Conservation (phyloP, 2,888 invertebrate species). For the Morpho achilles region DNA sequence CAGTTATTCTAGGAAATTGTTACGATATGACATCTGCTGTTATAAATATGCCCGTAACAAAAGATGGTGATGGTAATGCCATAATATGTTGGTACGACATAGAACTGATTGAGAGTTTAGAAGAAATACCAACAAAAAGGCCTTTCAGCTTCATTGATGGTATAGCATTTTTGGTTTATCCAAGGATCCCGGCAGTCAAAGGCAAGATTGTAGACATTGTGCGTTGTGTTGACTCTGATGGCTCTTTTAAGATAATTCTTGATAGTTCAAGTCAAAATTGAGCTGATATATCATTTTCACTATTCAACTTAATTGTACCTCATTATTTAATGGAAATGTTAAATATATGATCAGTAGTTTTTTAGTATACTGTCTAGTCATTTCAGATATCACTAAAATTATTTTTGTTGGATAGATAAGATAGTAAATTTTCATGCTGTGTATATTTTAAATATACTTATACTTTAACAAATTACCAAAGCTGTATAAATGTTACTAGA, state of each 20-base stretch:
- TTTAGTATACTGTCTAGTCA: too few species aligned
- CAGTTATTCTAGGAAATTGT: slow-evolving; percentile 43
- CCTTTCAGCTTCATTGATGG: slow-evolving; percentile 65
- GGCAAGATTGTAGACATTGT: slow-evolving; percentile 49
- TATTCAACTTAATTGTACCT: too few species aligned
- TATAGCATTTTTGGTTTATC: slow-evolving; percentile 64
- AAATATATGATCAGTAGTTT: too few species aligned
- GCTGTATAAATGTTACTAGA: too few species aligned
- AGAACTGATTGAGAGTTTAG: slow-evolving; percentile 54
- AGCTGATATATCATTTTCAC: too few species aligned
- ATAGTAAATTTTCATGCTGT: too few species aligned
- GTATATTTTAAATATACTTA: too few species aligned
- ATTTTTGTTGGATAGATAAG: too few species aligned
- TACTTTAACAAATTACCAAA: too few species aligned
- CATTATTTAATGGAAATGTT: too few species aligned
- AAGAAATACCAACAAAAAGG: slow-evolving; percentile 61
- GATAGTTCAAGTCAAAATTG: slow-evolving; percentile 22
- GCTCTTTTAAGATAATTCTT: slow-evolving; percentile 51
- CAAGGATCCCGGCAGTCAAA: slow-evolving; percentile 39
- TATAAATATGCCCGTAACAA: slow-evolving; percentile 44
- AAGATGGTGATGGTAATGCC: slow-evolving; percentile 65
- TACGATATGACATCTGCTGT: slow-evolving; percentile 32
- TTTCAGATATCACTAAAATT: too few species aligned
- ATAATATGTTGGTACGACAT: slow-evolving; percentile 79
- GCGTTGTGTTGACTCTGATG: slow-evolving; percentile 50